Percentiles rank a stretch among this genome's conserved stretches.
These are phyloP conservation scores for Amphiprion clarkii DNA, from an alignment of 2,797 vertebrate genomes.

Conservation along the genomic window DNA sequence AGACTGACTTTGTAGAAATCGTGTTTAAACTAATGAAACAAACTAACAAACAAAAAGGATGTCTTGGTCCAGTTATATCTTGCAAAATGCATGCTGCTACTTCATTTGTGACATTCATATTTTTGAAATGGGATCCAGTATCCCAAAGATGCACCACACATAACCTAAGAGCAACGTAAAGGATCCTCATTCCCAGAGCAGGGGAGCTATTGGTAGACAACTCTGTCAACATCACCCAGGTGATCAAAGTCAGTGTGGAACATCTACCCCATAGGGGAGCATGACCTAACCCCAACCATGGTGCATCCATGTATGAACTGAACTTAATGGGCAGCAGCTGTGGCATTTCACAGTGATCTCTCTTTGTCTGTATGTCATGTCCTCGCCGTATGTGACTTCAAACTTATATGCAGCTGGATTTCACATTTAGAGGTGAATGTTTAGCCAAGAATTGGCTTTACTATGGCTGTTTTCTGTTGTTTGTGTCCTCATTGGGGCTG, in stretches of 20 bases:
- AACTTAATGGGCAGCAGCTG: constrained; percentile 53
- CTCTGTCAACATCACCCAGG: constrained; percentile 48
- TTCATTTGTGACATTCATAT: no score
- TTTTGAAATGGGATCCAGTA: not conserved
- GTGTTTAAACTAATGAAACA: no score
- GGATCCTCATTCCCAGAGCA: constrained; percentile 5
- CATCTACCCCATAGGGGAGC: constrained; percentile 21
- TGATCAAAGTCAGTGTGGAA: constrained; percentile 30
- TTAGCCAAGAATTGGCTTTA: constrained; percentile 1
- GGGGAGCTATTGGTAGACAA: constrained; percentile 1
- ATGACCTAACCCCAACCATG: constrained; percentile 1
- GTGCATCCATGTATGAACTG: constrained; percentile 24
- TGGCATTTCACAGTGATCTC: constrained; percentile 29
- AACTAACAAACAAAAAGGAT: no score
- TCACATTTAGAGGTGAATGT: constrained; percentile 16
- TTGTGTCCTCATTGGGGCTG: not conserved
- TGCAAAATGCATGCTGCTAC: no score
- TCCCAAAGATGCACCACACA: not conserved
- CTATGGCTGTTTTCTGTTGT: not conserved
- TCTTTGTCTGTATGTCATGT: constrained; percentile 1
- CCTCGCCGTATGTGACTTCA: constrained; percentile 16
- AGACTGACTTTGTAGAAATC: no score
- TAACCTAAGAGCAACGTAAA: not conserved
- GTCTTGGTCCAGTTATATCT: no score
- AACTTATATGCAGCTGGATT: not conserved